A percentile compares a stretch with the other conserved stretches of the same genome.
phyloP scores from a whole-genome alignment of 2,888 invertebrate genomes.

The Phengaris arion region DNA sequence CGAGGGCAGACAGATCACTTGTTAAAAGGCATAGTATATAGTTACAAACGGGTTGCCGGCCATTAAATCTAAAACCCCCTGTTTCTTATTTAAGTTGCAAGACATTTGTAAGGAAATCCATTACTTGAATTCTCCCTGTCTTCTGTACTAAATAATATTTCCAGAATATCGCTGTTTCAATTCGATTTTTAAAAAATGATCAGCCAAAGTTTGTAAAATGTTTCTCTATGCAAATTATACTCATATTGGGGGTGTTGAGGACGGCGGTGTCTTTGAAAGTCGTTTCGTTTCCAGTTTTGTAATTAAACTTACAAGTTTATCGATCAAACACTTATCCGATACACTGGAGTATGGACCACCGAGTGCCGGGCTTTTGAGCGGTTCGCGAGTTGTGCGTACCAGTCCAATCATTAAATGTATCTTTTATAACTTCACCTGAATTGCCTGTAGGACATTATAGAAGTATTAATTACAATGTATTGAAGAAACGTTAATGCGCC shows the following conservation, averaged over 20 bases:
- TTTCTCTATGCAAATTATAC: slow-evolving; percentile 33
- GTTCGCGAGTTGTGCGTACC: slow-evolving; percentile 53
- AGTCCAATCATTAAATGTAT: slow-evolving; percentile 22
- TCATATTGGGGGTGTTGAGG: slow-evolving; percentile 43
- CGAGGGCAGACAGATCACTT: no score
- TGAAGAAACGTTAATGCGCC: background rate
- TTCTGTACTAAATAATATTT: no score
- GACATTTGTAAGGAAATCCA: no score
- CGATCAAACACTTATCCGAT: slow-evolving; percentile 67
- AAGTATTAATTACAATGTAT: background rate
- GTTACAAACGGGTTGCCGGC: no score
- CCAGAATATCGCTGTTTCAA: background rate
- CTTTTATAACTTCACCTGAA: background rate
- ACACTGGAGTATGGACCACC: slow-evolving; percentile 60
- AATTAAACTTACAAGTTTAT: slow-evolving; percentile 78
- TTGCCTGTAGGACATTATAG: background rate
- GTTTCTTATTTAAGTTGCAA: no score
- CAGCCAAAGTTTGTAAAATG: background rate
- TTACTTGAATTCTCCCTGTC: no score
- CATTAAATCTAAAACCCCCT: no score
- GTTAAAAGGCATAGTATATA: no score
- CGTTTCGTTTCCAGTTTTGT: slow-evolving; percentile 64
- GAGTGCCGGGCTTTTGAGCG: slow-evolving; percentile 56
- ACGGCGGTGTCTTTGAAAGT: slow-evolving; percentile 66
- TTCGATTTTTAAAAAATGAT: slow-evolving; percentile 11